Percentiles rank a stretch among this genome's conserved stretches.
Evolutionary conservation across 1,140 invertebrate genomes (phyloP).

Genomic region (Carposina sasakii): DNA sequence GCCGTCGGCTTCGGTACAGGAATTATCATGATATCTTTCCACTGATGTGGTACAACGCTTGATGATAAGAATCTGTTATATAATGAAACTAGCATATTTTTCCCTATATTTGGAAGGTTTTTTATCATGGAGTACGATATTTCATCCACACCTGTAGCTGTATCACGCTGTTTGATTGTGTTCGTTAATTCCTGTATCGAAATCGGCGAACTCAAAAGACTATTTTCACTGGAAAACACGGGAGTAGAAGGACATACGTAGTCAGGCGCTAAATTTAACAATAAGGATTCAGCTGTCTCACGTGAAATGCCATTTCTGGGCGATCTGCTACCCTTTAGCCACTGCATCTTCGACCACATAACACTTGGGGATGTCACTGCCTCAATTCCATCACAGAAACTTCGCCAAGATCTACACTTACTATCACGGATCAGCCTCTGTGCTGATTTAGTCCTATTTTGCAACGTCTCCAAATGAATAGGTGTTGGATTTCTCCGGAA

Average conservation of each 20-base stretch:
- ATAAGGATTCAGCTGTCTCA: neutral
- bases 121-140: conserved; percentile 29
- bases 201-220: neutral
- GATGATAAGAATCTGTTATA: conserved; percentile 22
- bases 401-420: neutral
- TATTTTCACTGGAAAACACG: neutral
- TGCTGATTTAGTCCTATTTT: neutral
- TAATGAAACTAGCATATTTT: conserved; percentile 12
- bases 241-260: neutral
- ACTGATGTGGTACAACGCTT: conserved; percentile 29
- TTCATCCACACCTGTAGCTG: conserved; percentile 24
- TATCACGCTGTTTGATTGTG: neutral
- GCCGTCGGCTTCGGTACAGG: conserved; percentile 39
- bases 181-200: neutral
- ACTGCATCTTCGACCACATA: neutral
- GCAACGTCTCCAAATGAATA: neutral
- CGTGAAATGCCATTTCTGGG: neutral
- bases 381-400: conserved; percentile 2
- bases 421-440: neutral
- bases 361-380: neutral
- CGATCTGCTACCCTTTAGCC: neutral
- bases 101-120: conserved; percentile 14
- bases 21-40: conserved; percentile 43
- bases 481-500: conserved; percentile 1
- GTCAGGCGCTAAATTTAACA: neutral